Percentiles rank a stretch among this genome's conserved stretches.
phyloP scores from a whole-genome alignment of 1,140 invertebrate species.

The Acromyrmex charruanus region DNA sequence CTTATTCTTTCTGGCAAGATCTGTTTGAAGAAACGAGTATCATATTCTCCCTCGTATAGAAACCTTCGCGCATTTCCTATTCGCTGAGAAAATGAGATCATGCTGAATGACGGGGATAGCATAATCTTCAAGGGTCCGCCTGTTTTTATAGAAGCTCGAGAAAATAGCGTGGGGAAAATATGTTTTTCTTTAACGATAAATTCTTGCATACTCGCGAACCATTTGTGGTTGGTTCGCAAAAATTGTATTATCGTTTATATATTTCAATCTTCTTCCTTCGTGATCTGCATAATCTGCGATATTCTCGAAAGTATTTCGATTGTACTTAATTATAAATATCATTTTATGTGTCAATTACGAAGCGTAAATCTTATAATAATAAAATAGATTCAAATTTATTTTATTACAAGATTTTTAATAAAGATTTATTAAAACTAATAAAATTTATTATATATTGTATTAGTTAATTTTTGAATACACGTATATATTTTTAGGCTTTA shows the following conservation, averaged over 20 bases:
- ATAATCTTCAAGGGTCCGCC: slow-evolving; percentile 56
- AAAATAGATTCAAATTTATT: background rate
- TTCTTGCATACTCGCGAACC: slow-evolving; percentile 7
- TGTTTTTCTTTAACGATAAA: slow-evolving; percentile 67
- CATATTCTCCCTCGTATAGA: slow-evolving; percentile 1
- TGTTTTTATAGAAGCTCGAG: background rate
- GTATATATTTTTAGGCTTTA: background rate
- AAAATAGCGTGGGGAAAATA: slow-evolving; percentile 28
- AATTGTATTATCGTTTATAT: slow-evolving; percentile 1
- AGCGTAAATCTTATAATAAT: background rate
- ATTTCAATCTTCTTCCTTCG: slow-evolving; percentile 6
- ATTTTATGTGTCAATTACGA: background rate
- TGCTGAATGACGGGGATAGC: slow-evolving; percentile 44
- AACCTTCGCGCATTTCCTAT: slow-evolving; percentile 47
- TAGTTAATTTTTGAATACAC: background rate
- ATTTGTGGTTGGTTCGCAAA: background rate
- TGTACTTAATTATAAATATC: background rate
- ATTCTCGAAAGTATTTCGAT: background rate
- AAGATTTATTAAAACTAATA: slow-evolving; percentile 2
- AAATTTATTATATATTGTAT: background rate
- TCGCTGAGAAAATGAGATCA: slow-evolving; percentile 67
- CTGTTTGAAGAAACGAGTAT: slow-evolving; percentile 29
- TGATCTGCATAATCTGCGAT: background rate
- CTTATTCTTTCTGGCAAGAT: slow-evolving; percentile 9
- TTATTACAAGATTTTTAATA: background rate